Percentiles rank a stretch among this genome's conserved stretches.
Conservation (phyloP, 1,140 invertebrate species). For the Caenorhabditis brenneri region DNA sequence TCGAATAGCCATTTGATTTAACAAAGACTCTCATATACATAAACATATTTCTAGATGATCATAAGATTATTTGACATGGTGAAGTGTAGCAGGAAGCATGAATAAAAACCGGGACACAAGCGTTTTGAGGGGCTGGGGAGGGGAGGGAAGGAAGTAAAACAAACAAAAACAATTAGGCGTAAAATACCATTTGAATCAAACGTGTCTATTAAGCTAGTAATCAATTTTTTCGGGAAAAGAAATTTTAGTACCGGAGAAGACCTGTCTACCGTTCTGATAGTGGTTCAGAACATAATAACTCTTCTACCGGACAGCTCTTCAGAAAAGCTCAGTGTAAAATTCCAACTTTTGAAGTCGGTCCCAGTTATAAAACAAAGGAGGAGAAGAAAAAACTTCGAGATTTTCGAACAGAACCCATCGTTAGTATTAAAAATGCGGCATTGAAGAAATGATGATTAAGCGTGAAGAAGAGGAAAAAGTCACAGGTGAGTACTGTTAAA, state of each 20-base stretch:
- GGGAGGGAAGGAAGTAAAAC: neutral
- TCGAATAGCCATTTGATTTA: conserved; percentile 9
- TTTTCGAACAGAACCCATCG: conserved; percentile 24
- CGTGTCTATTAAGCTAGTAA: conserved; percentile 27
- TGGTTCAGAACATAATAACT: neutral
- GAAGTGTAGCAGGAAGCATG: conserved; percentile 20
- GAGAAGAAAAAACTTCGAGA: conserved; percentile 15
- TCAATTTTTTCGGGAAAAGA: neutral
- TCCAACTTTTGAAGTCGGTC: neutral
- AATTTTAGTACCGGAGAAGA: neutral
- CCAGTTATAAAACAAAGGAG: neutral
- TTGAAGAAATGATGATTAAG: neutral
- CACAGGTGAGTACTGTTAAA: conserved; percentile 8
- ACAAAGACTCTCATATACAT: conserved; percentile 10
- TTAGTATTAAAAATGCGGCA: conserved; percentile 40
- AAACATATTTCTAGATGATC: conserved; percentile 23
- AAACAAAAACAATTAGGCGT: neutral
- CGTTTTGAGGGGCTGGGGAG: neutral
- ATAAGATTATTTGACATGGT: neutral
- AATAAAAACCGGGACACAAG: neutral
- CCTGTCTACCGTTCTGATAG: neutral
- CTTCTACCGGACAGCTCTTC: neutral
- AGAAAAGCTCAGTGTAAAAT: neutral
- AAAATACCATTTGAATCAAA: neutral
- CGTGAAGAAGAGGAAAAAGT: neutral